Evolutionary conservation across 2,113 vertebrate genomes (phyloP).

Genomic region (Phrynocephalus versicolor): DNA sequence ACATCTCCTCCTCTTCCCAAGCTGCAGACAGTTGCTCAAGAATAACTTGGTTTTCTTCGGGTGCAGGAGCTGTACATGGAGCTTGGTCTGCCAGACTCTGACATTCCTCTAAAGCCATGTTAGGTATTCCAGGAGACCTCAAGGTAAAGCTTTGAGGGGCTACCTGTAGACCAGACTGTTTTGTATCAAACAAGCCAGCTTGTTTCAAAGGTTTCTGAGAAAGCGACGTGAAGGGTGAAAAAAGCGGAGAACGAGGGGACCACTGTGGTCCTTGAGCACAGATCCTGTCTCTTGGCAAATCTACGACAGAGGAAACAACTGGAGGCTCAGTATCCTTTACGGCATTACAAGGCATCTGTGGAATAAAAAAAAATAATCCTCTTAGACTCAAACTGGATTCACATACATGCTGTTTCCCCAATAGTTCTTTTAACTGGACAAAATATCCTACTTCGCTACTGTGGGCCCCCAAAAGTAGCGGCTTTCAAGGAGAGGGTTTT

Average conservation of each 20-base stretch:
- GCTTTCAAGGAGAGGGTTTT: too few relatives aligned
- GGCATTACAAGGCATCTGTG: neutral
- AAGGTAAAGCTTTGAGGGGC: neutral
- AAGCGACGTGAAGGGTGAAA: neutral
- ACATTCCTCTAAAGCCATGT: neutral
- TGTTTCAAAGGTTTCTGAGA: neutral
- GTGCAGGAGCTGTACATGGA: neutral
- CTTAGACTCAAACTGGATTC: neutral
- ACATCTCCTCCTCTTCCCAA: neutral
- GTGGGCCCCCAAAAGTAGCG: too few relatives aligned
- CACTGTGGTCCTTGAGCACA: neutral
- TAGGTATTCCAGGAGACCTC: neutral
- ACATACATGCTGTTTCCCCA: neutral
- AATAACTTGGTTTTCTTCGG: neutral
- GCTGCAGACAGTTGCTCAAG: neutral
- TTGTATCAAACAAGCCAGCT: neutral
- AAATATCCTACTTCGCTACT: too few relatives aligned
- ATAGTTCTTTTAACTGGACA: too few relatives aligned
- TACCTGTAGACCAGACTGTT: neutral
- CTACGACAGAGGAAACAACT: neutral
- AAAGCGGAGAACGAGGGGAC: neutral
- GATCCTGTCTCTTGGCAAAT: neutral
- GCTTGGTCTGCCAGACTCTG: neutral
- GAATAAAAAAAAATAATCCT: neutral
- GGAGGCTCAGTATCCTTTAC: accelerated